Percentiles rank a stretch among this genome's conserved stretches.
Evolutionary conservation across 1,140 invertebrate genomes (phyloP).

Genomic region (Drosophila pallidifrons): DNA sequence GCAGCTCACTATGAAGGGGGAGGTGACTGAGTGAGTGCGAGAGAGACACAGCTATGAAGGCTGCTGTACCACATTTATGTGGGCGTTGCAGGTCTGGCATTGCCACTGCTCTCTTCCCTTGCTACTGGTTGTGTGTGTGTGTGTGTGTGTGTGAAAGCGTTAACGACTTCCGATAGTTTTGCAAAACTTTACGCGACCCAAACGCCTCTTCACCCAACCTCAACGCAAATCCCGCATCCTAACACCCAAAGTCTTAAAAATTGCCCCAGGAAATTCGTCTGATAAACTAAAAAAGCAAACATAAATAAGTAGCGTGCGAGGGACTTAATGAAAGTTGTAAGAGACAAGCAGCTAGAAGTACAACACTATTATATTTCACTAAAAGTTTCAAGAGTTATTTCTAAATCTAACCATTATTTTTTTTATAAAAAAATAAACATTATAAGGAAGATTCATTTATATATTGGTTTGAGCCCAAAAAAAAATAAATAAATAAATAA

Average conservation of each 20-base stretch:
- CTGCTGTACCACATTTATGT: slow-evolving; percentile 60
- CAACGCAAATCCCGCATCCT: slow-evolving; percentile 2
- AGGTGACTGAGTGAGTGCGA: slow-evolving; percentile 4
- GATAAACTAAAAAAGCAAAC: slow-evolving; percentile 68
- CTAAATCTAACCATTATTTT: too few species aligned
- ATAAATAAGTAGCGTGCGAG: slow-evolving; percentile 31
- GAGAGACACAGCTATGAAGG: slow-evolving; percentile 28
- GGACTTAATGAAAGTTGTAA: background rate
- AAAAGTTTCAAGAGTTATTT: background rate
- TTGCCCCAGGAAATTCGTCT: slow-evolving; percentile 68
- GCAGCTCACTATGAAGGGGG: slow-evolving; percentile 47
- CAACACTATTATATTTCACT: background rate
- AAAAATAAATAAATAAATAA: too few species aligned
- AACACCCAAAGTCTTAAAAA: slow-evolving; percentile 58
- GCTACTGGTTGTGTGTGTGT: slow-evolving; percentile 9
- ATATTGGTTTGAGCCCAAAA: too few species aligned
- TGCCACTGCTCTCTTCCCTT: background rate
- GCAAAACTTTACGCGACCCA: slow-evolving; percentile 59
- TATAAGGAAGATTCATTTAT: too few species aligned
- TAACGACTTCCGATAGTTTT: slow-evolving; percentile 79
- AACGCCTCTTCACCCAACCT: background rate
- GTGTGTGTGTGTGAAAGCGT: slow-evolving; percentile 64
- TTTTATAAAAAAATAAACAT: too few species aligned
- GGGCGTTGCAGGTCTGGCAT: slow-evolving; percentile 30
- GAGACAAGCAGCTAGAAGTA: background rate